Base-by-base conservation (phyloP, 2,888 invertebrate genomes). In the Sthenelais limicola region DNA sequence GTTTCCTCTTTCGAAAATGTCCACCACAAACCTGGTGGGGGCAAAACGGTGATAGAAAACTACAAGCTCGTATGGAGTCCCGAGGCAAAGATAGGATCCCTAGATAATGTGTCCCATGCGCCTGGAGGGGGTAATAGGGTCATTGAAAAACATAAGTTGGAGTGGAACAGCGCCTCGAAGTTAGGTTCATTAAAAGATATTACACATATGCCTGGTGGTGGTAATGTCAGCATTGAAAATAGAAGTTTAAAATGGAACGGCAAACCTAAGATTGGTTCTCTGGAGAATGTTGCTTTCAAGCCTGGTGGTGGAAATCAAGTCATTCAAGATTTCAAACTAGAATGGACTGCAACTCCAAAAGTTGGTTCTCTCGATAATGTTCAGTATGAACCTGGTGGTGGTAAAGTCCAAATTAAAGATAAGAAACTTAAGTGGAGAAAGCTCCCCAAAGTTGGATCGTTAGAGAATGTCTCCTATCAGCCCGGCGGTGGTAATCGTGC, bases 401-500 rank as follows among this genome's bases (percentile, higher is more conserved):
- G 79, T 26, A 79, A 79, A 72, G 26, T 70, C 43, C 75, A 79
- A 77, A 79, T 80, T 66, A 76, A 77, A 54, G 69, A 62, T 71
- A 74, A 75, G 33, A 81, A 78, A 49, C 73, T 85, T 30, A 80
- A 82, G 1, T 88, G 88, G 88, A 93, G 93, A 80, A 93, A 93
- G 0, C 92, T 93, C 71, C 93, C 96, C 3, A 94, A 93, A 88
- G 94, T 97, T 85, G 94, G 95, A 69, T 95, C 96, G 68, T 94
- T 95, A 88, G 97, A 96, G 85, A 95, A 97, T 74, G 81, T 83
- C 3, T 91, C 91, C 77, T 96, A 97, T 82, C 90, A 90, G 75
- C 94, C 97, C 0, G 93, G 93, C 82, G 95, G 96, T 78, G 95
- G 97, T 48, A 93, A 95, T 80, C 95, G 95, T 87, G 96, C 97